Evolutionary conservation across 2,888 invertebrate genomes (phyloP).

Genomic region (Nephrotoma guestfalica): DNA sequence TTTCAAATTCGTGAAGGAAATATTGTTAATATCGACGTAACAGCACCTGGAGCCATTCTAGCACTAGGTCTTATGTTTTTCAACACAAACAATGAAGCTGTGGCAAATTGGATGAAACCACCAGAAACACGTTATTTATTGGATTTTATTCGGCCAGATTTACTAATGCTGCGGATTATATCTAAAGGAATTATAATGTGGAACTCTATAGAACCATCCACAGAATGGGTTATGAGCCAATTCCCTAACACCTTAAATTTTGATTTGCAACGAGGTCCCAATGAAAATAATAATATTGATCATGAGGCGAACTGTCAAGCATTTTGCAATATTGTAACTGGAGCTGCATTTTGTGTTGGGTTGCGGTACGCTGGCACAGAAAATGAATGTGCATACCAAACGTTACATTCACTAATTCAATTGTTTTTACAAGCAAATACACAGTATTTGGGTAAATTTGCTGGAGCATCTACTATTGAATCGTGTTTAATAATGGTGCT

Average conservation of each 20-base stretch:
- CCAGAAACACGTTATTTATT: constrained; percentile 81
- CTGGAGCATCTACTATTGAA: constrained; percentile 81
- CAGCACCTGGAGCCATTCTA: constrained; percentile 87
- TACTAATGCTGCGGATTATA: constrained; percentile 67
- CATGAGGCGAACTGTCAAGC: constrained; percentile 94
- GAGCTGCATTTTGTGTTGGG: constrained; percentile 87
- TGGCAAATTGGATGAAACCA: constrained; percentile 81
- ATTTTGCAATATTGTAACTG: constrained; percentile 90
- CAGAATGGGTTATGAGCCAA: constrained; percentile 71
- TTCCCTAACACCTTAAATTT: constrained; percentile 62
- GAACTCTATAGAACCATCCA: constrained; percentile 67
- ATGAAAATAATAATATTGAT: constrained; percentile 47
- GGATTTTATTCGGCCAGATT: constrained; percentile 84
- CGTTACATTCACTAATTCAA: constrained; percentile 36
- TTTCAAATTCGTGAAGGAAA: constrained; percentile 84
- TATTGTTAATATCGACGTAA: constrained; percentile 86
- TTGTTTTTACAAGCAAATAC: constrained; percentile 32
- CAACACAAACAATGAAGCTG: constrained; percentile 65
- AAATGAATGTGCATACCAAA: constrained; percentile 62
- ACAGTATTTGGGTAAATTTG: constrained; percentile 69
- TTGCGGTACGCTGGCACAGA: constrained; percentile 89
- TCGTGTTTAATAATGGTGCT: constrained; percentile 73
- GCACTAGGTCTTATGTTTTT: constrained; percentile 90
- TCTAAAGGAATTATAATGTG: constrained; percentile 54
- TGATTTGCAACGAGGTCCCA: constrained; percentile 61